Percentiles rank a stretch among this genome's conserved stretches.
phyloP scores from a whole-genome alignment of 2,113 vertebrate species.

The Nothoprocta pentlandii region DNA sequence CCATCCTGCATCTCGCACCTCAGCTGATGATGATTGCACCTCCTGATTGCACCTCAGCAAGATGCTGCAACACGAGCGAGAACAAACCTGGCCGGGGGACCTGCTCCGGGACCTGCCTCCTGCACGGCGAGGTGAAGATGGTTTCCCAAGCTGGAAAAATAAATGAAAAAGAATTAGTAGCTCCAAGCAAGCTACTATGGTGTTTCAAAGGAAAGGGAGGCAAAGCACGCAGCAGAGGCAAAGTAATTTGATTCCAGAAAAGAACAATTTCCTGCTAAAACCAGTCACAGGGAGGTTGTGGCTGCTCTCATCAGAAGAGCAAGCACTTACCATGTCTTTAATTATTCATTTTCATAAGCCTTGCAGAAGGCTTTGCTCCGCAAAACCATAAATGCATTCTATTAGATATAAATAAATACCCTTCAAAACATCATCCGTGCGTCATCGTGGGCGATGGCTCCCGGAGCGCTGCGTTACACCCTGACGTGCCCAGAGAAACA shows the following conservation, averaged over 20 bases:
- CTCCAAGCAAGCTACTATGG: background rate
- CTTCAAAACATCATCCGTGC: fast-evolving
- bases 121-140: fast-evolving
- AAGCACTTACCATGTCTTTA: background rate
- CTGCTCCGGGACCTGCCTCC: fast-evolving
- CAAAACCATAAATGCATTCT: background rate
- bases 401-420: background rate
- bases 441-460: background rate
- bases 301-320: background rate
- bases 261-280: background rate
- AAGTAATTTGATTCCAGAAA: background rate
- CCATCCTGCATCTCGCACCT: fast-evolving
- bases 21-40: background rate
- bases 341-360: background rate
- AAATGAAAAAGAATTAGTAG: background rate
- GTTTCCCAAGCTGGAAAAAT: background rate
- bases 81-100: background rate
- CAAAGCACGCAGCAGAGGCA: background rate
- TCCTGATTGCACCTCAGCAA: background rate
- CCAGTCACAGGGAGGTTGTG: background rate
- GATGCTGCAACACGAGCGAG: background rate
- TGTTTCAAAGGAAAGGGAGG: background rate
- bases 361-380: background rate
- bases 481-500: background rate
- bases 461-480: background rate